phyloP scores from a whole-genome alignment of 1,140 invertebrate species.

The Amyelois transitella region DNA sequence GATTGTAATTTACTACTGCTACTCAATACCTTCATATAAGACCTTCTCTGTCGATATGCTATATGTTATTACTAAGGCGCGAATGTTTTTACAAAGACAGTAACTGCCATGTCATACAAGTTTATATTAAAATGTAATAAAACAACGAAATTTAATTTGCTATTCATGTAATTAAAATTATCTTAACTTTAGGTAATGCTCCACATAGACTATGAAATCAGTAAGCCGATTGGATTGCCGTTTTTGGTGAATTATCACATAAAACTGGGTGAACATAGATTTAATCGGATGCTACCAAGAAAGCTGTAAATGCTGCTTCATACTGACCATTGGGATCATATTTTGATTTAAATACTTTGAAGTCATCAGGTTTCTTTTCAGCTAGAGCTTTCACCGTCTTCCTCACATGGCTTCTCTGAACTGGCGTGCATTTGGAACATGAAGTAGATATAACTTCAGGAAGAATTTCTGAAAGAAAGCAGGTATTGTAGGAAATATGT shows the following conservation, averaged over 20 bases:
- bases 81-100: too few species aligned
- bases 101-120: too few species aligned
- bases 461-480: slow-evolving; percentile 30
- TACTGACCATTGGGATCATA: slow-evolving; percentile 43
- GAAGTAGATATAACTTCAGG: slow-evolving; percentile 79
- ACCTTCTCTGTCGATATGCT: too few species aligned
- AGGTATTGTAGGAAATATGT: too few species aligned
- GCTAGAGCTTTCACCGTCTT: slow-evolving; percentile 72
- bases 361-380: slow-evolving; percentile 38
- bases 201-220: slow-evolving; percentile 14
- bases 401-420: slow-evolving; percentile 76
- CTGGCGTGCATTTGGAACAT: slow-evolving; percentile 80
- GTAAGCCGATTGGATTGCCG: too few species aligned
- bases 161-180: neutral
- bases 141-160: slow-evolving; percentile 4
- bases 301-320: slow-evolving; percentile 35
- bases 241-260: too few species aligned
- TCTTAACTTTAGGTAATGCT: slow-evolving; percentile 16
- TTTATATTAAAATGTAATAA: neutral
- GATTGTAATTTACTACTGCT: too few species aligned
- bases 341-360: slow-evolving; percentile 33
- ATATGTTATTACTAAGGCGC: too few species aligned
- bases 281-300: slow-evolving; percentile 29
- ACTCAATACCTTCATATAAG: too few species aligned
- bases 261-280: too few species aligned